Base-by-base conservation (phyloP, 2,113 vertebrate species). In the Cacatua alba region DNA sequence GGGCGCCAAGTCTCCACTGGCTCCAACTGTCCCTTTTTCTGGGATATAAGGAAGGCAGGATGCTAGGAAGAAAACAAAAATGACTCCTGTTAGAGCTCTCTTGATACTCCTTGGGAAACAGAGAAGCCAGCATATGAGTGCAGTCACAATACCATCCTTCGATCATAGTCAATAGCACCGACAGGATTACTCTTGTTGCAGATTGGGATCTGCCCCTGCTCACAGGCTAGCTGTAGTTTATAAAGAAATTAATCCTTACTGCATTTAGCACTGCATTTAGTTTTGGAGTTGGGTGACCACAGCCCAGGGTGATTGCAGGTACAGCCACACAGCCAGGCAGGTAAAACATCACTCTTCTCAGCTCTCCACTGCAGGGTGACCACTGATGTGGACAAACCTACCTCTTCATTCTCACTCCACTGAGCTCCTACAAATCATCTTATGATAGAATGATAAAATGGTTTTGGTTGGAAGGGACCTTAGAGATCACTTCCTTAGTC, bases 1-100 rank as follows among this genome's bases (percentile, higher is more conserved):
- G 2, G 99, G 99, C 4, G 99, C 99, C 25, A 99, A 98, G 94
- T 99, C 99, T 97, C 99, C 99, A 0, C 99, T 99, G 78, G 99
- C 99, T 82, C 99, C 99, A 51, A 99, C 99, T 2, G 99, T 99
- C 41, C 99, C 99, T 95, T 99, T 99, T 97, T 99, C 99, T 33
- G 99, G 99, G 89, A 99, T 98, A 6, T 99, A 99, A 46, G 99
- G 98, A 65, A 99, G 98, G 97, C 99, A 99, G 96, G 99, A 99
- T 6, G 98, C 99, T 99, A 96, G 57, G 48, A 95, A 89, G 84
- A 79, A 94, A 94, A 60, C 15, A 75, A 82, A 88, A 70, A 18
- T 2, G 1, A 57, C 17, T 81, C 5, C 6, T 59, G 37, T 96
- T 93, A 97, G 80, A 62, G 23, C 26, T 13, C 28, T 11, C 59